phyloP scores from a whole-genome alignment of 1,140 invertebrate genomes.

The Sinella curviseta region DNA sequence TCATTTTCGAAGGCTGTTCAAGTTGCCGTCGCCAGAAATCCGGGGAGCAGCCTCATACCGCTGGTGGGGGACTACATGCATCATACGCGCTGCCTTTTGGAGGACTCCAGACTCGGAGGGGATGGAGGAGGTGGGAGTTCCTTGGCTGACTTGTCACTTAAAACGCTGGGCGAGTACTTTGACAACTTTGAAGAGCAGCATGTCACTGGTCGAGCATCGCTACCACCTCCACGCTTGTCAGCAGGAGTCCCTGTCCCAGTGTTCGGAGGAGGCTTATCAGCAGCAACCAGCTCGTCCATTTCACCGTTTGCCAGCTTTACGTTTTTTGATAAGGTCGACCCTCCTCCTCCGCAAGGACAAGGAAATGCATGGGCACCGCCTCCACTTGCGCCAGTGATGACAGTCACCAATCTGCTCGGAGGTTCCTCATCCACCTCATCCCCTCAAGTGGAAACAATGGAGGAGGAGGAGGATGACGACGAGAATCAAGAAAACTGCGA shows the following conservation, averaged over 20 bases:
- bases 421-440: neutral
- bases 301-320: too few relatives aligned
- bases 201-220: too few relatives aligned
- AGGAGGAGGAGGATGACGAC: neutral
- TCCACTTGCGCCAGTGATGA: neutral
- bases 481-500: neutral
- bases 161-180: neutral
- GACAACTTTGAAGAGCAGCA: neutral
- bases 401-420: neutral
- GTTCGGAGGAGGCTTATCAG: too few relatives aligned
- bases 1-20: too few relatives aligned
- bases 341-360: too few relatives aligned
- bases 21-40: neutral
- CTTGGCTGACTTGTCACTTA: neutral
- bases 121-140: neutral
- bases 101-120: neutral
- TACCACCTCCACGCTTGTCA: too few relatives aligned
- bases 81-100: neutral
- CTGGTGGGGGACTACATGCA: neutral
- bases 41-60: neutral
- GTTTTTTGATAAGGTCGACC: too few relatives aligned
- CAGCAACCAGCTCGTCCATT: too few relatives aligned
- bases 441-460: neutral
- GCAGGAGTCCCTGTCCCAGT: too few relatives aligned
- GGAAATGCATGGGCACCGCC: too few relatives aligned